Evolutionary conservation across 2,888 invertebrate species (phyloP).

Genomic region (Eristalis arbustorum): DNA sequence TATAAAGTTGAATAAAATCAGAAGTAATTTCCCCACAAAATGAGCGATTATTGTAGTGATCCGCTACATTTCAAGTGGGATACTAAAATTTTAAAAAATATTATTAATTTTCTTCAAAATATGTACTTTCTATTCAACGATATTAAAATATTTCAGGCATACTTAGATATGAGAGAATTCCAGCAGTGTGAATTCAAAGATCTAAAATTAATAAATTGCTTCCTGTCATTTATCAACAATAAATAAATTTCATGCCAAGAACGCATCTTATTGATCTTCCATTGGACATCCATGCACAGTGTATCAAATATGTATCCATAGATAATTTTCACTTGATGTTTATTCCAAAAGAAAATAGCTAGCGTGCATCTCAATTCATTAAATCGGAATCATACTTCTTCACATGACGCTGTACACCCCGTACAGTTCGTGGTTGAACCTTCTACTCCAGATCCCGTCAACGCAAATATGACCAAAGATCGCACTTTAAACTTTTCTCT

Average conservation of each 20-base stretch:
- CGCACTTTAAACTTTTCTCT: no score
- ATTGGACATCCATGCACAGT: background rate
- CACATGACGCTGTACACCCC: no score
- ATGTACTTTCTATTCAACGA: background rate
- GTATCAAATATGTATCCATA: background rate
- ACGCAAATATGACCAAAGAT: no score
- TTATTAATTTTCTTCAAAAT: background rate
- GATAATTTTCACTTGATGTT: background rate
- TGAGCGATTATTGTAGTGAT: background rate
- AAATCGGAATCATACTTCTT: no score
- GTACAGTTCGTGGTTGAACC: no score
- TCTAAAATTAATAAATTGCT: background rate
- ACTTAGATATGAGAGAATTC: background rate
- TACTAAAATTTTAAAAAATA: background rate
- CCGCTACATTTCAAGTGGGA: background rate
- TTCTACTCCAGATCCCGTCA: no score
- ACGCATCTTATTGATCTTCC: background rate
- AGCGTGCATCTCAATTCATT: no score
- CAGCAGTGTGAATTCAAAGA: background rate
- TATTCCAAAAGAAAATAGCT: background rate
- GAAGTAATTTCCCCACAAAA: background rate
- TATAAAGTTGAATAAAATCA: background rate
- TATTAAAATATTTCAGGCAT: background rate
- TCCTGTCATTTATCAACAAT: background rate
- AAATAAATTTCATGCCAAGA: background rate